Conservation (phyloP, 2,888 invertebrate species). For the Hyppa rectilinea region DNA sequence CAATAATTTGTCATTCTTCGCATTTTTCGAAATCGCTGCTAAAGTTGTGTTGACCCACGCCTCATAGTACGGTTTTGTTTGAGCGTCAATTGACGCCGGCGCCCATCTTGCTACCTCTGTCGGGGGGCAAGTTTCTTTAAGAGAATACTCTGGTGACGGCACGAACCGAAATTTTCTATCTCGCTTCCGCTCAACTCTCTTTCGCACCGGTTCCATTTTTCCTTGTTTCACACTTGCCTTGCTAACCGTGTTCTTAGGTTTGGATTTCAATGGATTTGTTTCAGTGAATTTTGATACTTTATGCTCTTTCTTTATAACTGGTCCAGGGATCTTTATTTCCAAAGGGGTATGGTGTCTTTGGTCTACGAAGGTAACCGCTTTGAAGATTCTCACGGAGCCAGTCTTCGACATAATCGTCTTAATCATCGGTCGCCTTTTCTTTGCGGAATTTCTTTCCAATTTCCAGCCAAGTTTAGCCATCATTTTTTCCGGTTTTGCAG, state of each 20-base stretch:
- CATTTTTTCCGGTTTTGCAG: constrained; percentile 10
- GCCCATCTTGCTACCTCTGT: constrained; percentile 84
- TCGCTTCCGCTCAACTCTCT: constrained; percentile 28
- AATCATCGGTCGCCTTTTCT: constrained; percentile 69
- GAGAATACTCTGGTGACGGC: constrained; percentile 42
- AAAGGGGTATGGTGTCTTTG: constrained; percentile 64
- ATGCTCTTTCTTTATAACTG: constrained; percentile 41
- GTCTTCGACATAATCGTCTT: constrained; percentile 72
- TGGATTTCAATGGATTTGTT: constrained; percentile 27
- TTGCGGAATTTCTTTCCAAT: constrained; percentile 30
- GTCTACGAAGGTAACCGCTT: constrained; percentile 79
- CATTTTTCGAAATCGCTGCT: constrained; percentile 75
- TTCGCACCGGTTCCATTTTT: constrained; percentile 39
- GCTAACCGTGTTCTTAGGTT: constrained; percentile 36
- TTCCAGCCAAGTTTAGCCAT: neutral
- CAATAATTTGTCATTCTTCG: constrained; percentile 67
- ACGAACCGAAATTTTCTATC: constrained; percentile 6
- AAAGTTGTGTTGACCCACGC: constrained; percentile 84
- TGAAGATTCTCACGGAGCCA: constrained; percentile 70
- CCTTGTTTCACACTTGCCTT: constrained; percentile 28
- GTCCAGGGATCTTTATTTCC: constrained; percentile 74
- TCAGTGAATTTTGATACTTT: constrained; percentile 56
- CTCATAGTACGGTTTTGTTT: constrained; percentile 84
- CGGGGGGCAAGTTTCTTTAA: constrained; percentile 63
- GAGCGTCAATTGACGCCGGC: constrained; percentile 71